Conservation (phyloP, 2,797 vertebrate species). For the Coreius guichenoti region DNA sequence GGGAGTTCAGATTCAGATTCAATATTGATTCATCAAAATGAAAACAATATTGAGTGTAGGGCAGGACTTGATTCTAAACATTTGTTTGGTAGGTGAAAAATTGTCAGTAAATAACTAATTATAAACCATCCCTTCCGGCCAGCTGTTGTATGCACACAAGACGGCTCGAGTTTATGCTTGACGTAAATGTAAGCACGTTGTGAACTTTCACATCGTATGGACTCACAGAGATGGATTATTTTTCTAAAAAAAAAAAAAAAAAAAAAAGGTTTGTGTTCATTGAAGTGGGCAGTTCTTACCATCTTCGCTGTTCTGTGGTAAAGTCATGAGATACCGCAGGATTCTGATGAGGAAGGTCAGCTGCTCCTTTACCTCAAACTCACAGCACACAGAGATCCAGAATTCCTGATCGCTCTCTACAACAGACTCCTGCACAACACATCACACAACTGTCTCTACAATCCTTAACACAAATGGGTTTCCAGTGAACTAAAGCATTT, state of each 20-base stretch:
- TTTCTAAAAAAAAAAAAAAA: background rate
- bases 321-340: constrained; percentile 84
- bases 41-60: too few species aligned
- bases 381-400: constrained; percentile 89
- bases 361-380: constrained; percentile 84
- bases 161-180: too few species aligned
- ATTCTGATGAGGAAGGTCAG: constrained; percentile 83
- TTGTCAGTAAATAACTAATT: too few species aligned
- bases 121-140: too few species aligned
- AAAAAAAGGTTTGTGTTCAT: background rate
- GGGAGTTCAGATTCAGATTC: background rate
- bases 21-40: background rate
- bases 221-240: background rate
- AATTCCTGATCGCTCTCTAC: constrained; percentile 89
- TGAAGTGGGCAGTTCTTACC: constrained; percentile 70
- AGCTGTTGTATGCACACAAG: too few species aligned
- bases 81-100: too few species aligned
- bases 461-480: background rate
- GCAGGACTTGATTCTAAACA: too few species aligned
- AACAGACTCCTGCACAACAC: constrained; percentile 75
- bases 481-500: background rate
- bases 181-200: too few species aligned
- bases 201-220: too few species aligned
- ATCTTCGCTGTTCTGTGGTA: constrained; percentile 89
- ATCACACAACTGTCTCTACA: background rate